Evolutionary conservation across 2,797 vertebrate genomes (phyloP).

Genomic region (Furcifer pardalis): DNA sequence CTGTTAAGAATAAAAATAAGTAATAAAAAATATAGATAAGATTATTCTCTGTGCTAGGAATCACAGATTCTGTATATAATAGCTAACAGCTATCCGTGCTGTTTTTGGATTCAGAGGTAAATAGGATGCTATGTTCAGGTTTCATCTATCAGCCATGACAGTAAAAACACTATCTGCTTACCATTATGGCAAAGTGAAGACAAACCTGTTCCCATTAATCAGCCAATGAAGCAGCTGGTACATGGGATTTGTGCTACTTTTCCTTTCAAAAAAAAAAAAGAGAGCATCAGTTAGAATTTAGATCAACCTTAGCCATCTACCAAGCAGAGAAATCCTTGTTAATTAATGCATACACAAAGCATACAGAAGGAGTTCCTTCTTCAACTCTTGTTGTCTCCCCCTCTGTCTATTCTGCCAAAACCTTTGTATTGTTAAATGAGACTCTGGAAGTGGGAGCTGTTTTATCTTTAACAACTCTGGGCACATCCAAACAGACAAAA

Average conservation of each 20-base stretch:
- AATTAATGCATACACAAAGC: too few relatives aligned
- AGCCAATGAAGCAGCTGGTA: too few relatives aligned
- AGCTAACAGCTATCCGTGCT: background rate
- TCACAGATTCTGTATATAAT: background rate
- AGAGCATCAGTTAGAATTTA: background rate
- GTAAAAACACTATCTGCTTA: too few relatives aligned
- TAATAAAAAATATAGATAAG: background rate
- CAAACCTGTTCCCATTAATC: background rate
- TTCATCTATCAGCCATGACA: background rate
- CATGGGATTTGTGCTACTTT: background rate
- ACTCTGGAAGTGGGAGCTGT: background rate
- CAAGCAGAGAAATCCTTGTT: background rate
- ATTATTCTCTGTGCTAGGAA: background rate
- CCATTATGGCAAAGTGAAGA: background rate
- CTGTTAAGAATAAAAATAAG: background rate
- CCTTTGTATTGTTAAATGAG: background rate
- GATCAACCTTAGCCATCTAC: background rate
- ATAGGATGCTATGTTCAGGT: background rate
- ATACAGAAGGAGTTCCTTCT: background rate
- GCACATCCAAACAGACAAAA: too few relatives aligned
- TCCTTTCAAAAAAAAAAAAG: background rate
- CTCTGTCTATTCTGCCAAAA: background rate
- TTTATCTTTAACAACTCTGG: background rate
- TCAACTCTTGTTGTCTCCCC: background rate
- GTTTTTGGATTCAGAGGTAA: background rate